Conservation (phyloP, 1,140 invertebrate genomes). For the Drosophila oshimai region DNA sequence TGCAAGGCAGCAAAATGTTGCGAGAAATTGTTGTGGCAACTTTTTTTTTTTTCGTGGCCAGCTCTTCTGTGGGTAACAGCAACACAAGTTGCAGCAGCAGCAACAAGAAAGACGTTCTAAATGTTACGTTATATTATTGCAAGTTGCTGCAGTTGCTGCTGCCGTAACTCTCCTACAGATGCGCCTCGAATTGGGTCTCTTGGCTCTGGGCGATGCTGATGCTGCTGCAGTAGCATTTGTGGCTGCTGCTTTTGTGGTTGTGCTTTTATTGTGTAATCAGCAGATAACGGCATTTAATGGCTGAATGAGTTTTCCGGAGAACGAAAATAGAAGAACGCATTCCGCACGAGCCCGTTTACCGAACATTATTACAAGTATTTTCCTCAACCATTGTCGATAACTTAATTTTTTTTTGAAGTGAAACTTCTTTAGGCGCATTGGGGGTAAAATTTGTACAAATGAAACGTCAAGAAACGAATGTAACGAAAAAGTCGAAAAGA, state of each 20-base stretch:
- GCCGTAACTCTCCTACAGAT: slow-evolving; percentile 51
- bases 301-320: slow-evolving; percentile 67
- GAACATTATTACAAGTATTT: no score
- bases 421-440: no score
- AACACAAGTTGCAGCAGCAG: slow-evolving; percentile 6
- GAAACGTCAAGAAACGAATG: no score
- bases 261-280: slow-evolving; percentile 78
- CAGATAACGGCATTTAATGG: slow-evolving; percentile 80
- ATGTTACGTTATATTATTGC: slow-evolving; percentile 70
- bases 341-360: slow-evolving; percentile 51
- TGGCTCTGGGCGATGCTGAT: slow-evolving; percentile 57
- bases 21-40: slow-evolving; percentile 45
- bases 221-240: slow-evolving; percentile 56
- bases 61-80: slow-evolving; percentile 25
- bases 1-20: slow-evolving; percentile 59
- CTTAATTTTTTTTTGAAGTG: slow-evolving; percentile 48
- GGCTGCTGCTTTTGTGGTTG: slow-evolving; percentile 43
- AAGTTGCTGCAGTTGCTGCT: slow-evolving; percentile 8
- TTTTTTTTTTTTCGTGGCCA: slow-evolving; percentile 19
- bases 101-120: slow-evolving; percentile 70
- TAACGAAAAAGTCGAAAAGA: no score
- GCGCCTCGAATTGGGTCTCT: slow-evolving; percentile 70
- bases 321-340: slow-evolving; percentile 27
- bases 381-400: slow-evolving; percentile 51
- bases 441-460: no score